Conservation (phyloP, 1,140 invertebrate genomes). For the Aphis craccivora region DNA sequence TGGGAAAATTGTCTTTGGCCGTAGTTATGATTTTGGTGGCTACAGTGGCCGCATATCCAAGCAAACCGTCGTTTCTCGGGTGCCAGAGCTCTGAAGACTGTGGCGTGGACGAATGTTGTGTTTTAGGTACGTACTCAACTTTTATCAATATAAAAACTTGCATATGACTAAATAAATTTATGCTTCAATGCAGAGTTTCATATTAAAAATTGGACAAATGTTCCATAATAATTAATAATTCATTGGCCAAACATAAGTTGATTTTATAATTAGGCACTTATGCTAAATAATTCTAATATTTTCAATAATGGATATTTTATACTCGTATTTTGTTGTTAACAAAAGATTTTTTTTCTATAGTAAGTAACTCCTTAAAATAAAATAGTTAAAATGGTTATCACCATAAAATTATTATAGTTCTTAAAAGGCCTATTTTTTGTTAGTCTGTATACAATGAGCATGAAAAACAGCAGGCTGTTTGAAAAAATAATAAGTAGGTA, state of each 20-base stretch:
- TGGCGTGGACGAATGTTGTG: conserved; percentile 27
- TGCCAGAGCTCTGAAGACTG: conserved; percentile 39
- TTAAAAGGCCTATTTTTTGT: too few relatives aligned
- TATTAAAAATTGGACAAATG: background rate
- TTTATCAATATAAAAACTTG: background rate
- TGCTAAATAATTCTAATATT: background rate
- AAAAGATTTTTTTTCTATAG: background rate
- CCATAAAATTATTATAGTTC: too few relatives aligned
- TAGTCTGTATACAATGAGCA: too few relatives aligned
- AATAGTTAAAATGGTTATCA: too few relatives aligned
- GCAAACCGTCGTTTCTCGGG: conserved; percentile 4
- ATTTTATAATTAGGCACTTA: background rate
- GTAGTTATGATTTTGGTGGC: background rate
- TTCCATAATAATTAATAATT: background rate
- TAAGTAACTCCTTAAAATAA: too few relatives aligned
- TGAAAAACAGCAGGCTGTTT: too few relatives aligned
- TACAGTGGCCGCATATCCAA: background rate
- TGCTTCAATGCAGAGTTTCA: background rate
- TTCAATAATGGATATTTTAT: background rate
- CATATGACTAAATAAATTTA: background rate
- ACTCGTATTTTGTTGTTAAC: background rate
- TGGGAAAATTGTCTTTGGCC: background rate
- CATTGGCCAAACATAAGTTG: background rate
- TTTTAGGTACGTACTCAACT: background rate
- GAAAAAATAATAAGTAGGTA: too few relatives aligned